A percentile compares a stretch with the other conserved stretches of the same genome.
Conservation (phyloP, 2,888 invertebrate genomes). For the Tortrix viridana region DNA sequence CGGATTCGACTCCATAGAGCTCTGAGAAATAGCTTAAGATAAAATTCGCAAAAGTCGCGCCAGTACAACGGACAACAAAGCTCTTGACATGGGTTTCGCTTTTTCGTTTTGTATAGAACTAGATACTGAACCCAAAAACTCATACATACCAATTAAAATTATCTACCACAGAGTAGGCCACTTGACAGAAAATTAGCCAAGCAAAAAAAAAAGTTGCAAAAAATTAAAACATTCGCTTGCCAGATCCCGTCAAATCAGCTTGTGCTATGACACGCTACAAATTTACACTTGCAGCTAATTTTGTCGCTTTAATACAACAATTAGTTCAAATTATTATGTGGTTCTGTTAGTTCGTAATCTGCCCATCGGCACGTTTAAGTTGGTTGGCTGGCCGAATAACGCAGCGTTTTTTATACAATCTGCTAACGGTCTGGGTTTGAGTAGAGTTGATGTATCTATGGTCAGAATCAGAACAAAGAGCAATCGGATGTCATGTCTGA, state of each 20-base stretch:
- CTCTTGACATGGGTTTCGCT: too few relatives aligned
- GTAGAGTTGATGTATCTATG: slow-evolving; percentile 25
- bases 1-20: too few relatives aligned
- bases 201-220: background rate
- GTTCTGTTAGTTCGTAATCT: background rate
- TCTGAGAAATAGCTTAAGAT: too few relatives aligned
- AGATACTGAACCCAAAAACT: too few relatives aligned
- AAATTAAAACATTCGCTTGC: slow-evolving; percentile 7
- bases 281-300: slow-evolving; percentile 5
- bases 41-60: too few relatives aligned
- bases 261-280: slow-evolving; percentile 5
- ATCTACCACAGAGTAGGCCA: too few relatives aligned
- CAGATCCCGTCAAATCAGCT: slow-evolving; percentile 8
- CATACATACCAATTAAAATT: too few relatives aligned
- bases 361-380: slow-evolving; percentile 16
- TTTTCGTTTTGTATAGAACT: too few relatives aligned
- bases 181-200: background rate
- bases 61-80: too few relatives aligned
- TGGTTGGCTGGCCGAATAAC: slow-evolving; percentile 25
- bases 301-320: background rate
- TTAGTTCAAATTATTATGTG: background rate
- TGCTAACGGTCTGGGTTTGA: slow-evolving; percentile 25
- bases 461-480: slow-evolving; percentile 30
- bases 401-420: slow-evolving; percentile 16
- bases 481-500: slow-evolving; percentile 34